Percentiles rank a stretch among this genome's conserved stretches.
Conservation (phyloP, 2,888 invertebrate species). For the Trileptium ribeirensis region DNA sequence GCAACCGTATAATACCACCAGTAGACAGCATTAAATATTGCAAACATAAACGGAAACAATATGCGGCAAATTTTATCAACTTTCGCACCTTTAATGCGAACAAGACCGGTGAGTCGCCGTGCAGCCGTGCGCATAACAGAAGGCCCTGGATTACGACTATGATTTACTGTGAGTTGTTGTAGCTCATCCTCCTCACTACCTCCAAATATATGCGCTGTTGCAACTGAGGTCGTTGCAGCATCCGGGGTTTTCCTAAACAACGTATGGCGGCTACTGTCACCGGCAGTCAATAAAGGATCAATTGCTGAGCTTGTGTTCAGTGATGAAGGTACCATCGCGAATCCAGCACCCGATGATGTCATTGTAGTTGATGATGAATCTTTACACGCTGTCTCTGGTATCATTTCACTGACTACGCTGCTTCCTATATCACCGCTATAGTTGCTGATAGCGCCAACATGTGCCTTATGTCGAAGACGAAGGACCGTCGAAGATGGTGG, state of each 20-base stretch:
- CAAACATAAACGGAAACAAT: constrained; percentile 1
- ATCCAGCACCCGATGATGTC: no score
- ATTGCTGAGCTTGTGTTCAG: background rate
- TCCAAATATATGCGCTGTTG: background rate
- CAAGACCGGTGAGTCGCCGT: background rate
- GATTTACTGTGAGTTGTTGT: background rate
- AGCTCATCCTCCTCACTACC: background rate
- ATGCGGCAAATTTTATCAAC: constrained; percentile 4
- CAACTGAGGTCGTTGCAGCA: background rate
- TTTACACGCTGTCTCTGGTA: background rate
- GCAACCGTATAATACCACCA: constrained; percentile 3
- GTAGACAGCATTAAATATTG: background rate
- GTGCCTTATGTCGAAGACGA: background rate
- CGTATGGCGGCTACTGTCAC: no score
- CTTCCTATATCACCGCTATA: background rate
- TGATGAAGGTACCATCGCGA: background rate
- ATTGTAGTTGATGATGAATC: background rate
- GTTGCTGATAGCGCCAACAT: background rate
- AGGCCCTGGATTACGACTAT: background rate
- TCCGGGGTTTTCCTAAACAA: no score
- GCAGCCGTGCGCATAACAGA: background rate
- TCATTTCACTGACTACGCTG: no score
- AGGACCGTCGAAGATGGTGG: background rate
- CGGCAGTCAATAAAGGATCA: no score
- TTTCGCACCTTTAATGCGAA: background rate